Evolutionary conservation across 2,113 vertebrate genomes (phyloP).

Genomic region (Petaurus breviceps): DNA sequence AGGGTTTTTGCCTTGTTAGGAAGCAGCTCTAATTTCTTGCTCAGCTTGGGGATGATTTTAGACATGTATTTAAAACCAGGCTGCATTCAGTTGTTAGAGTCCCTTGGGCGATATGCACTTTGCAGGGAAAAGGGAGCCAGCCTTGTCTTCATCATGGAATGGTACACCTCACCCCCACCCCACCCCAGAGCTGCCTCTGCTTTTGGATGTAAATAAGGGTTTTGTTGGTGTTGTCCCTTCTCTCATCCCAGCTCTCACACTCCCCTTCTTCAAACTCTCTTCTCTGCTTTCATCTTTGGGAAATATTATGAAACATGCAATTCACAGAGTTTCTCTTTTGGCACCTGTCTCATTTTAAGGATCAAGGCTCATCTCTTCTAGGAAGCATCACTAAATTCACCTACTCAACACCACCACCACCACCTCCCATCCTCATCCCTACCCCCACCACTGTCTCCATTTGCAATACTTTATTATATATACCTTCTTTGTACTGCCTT

Average conservation of each 20-base stretch:
- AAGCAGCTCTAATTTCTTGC: background rate
- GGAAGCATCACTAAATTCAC: background rate
- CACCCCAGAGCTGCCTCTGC: background rate
- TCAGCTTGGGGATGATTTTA: fast-evolving
- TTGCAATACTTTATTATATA: background rate
- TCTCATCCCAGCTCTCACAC: background rate
- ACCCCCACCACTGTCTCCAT: background rate
- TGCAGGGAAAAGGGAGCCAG: too few species aligned
- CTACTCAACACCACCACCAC: background rate
- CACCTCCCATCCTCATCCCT: background rate
- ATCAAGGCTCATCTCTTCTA: background rate
- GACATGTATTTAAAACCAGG: background rate
- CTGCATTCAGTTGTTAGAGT: fast-evolving
- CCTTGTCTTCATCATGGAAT: background rate
- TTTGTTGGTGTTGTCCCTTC: background rate
- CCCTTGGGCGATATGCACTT: background rate
- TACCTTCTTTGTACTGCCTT: background rate
- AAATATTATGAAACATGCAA: background rate
- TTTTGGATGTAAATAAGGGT: background rate
- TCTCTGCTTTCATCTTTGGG: background rate
- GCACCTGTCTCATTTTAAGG: background rate
- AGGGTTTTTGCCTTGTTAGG: conserved; percentile 6
- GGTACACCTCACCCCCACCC: background rate
- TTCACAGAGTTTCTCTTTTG: background rate
- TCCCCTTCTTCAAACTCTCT: background rate